Evolutionary conservation across 2,797 vertebrate species (phyloP).

Genomic region (Etheostoma nigrum): DNA sequence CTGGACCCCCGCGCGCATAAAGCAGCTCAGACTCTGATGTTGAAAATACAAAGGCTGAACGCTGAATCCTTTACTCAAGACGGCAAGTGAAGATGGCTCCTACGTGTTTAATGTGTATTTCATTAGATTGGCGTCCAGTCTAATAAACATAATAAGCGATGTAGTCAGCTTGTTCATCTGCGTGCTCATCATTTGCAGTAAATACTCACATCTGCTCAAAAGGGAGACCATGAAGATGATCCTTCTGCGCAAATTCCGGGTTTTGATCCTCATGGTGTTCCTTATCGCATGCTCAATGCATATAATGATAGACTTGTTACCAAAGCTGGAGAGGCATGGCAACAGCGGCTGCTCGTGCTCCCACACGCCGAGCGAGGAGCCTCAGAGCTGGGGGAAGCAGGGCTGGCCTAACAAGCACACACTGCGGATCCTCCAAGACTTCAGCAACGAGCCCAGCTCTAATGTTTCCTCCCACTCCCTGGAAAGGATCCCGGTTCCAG

Average conservation of each 20-base stretch:
- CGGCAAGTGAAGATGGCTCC: conserved; percentile 83
- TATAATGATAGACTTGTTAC: conserved; percentile 95
- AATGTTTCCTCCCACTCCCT: conserved; percentile 91
- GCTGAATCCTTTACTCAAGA: conserved; percentile 81
- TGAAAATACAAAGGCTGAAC: conserved; percentile 67
- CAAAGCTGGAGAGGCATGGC: conserved; percentile 90
- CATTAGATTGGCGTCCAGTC: conserved; percentile 82
- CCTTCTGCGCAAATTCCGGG: conserved; percentile 93
- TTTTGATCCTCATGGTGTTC: conserved; percentile 93
- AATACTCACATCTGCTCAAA: conserved; percentile 81
- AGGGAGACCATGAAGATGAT: conserved; percentile 91
- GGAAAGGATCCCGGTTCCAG: conserved; percentile 81
- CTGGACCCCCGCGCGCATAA: conserved; percentile 37
- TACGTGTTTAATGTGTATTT: conserved; percentile 81
- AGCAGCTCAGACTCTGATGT: conserved; percentile 54
- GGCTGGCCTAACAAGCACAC: conserved; percentile 96
- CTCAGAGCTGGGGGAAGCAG: conserved; percentile 86
- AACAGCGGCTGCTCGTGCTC: conserved; percentile 90
- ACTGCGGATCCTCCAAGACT: conserved; percentile 94
- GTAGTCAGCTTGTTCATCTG: conserved; percentile 86
- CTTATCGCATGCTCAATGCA: conserved; percentile 95
- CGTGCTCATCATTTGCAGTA: conserved; percentile 85
- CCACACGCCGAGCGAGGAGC: conserved; percentile 85
- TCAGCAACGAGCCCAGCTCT: conserved; percentile 93
- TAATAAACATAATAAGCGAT: conserved; percentile 85